Base-by-base conservation (phyloP, 1,140 invertebrate genomes). In the Apis florea region DNA sequence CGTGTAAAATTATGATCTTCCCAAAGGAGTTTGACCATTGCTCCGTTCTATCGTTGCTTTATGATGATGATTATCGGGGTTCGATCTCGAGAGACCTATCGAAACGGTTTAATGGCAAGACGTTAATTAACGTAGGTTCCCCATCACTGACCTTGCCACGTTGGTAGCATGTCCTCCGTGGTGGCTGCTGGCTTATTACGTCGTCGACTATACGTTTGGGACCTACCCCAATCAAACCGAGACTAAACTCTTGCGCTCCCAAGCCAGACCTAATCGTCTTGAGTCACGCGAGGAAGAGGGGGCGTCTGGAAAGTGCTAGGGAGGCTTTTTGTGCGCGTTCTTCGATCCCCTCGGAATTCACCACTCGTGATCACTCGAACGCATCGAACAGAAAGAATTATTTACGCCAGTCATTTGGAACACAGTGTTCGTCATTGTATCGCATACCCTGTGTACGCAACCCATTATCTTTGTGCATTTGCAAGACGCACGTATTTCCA, bases 161-260 rank as follows among this genome's bases (percentile, higher is more conserved):
- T 56, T 51, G 58, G 56, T 64, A 67, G 72, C 77, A 83, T 59
- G 71, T 81, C 40, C 76, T 74, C 58, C n/a, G n/a, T n/a, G n/a
- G 69, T 47, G 72, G 77, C 61, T 72, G 77, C 64, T 59, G 70
- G 51, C 83, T 70, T 79, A 86, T 84, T 88, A 84, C 74, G 80
- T 81, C 82, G 77, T 77, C 73, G 69, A 79, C 66, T 84, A 74
- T 80, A 82, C 84, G 76, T 83, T 79, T 85, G 85, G 68, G 84
- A 89, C 89, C 89, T 90, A 90, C 83, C 89, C 87, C 89, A 89
- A 90, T 89, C 88, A 89, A 89, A 87, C 77, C 78, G 72, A 84
- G 83, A 71, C 87, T 83, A 85, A 88, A 88, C 84, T 82, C 72
- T 49, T 26, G 69, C 69, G 74, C 80, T 85, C 83, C 83, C 81